Conservation (phyloP, 2,113 vertebrate species). For the Bagarius yarrelli region DNA sequence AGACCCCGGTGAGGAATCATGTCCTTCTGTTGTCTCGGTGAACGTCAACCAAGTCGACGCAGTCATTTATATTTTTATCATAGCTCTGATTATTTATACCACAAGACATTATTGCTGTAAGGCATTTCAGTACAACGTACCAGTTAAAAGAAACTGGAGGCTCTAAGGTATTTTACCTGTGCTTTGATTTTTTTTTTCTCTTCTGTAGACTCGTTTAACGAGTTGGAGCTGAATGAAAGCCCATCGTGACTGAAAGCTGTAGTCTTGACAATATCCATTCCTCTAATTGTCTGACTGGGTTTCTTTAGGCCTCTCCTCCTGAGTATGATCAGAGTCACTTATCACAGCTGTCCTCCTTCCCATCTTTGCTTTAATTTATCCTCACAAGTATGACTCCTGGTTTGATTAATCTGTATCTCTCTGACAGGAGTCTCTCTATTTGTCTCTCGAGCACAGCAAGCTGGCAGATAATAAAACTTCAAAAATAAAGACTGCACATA, state of each 20-base stretch:
- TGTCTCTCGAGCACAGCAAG: background rate
- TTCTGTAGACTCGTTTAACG: background rate
- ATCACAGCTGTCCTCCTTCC: slow-evolving; percentile 14
- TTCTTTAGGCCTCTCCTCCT: slow-evolving; percentile 4
- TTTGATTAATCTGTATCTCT: background rate
- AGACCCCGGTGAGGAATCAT: background rate
- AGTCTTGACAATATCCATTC: background rate
- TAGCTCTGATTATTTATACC: background rate
- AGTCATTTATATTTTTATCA: slow-evolving; percentile 1
- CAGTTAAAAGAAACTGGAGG: background rate
- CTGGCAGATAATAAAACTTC: background rate
- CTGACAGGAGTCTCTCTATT: background rate
- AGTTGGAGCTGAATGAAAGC: background rate
- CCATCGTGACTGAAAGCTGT: background rate
- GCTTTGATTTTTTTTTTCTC: background rate
- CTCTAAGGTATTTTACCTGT: slow-evolving; percentile 2
- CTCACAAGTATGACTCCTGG: slow-evolving; percentile 3
- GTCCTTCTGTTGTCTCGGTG: background rate
- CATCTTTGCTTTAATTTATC: slow-evolving; percentile 11
- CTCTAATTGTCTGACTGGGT: background rate
- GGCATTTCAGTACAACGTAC: background rate
- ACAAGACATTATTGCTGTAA: slow-evolving; percentile 2
- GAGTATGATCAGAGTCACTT: background rate
- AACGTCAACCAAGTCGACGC: background rate
- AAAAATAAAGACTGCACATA: background rate